These are phyloP conservation scores for Cranoglanis bouderius DNA, from an alignment of 2,113 vertebrate genomes.

Conservation along the genomic window DNA sequence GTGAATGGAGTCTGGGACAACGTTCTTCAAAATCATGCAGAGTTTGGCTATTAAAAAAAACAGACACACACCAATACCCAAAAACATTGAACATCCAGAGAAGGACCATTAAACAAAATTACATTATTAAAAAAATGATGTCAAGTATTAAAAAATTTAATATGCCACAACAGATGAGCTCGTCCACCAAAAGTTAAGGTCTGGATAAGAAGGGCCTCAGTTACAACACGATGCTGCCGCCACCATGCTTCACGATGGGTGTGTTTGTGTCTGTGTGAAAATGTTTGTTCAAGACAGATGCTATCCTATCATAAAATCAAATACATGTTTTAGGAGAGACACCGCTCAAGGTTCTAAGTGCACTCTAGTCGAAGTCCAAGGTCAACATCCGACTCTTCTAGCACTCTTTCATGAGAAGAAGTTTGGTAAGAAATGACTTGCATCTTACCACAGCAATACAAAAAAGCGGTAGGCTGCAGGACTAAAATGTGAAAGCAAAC, in stretches of 20 bases:
- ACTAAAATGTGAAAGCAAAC: not conserved
- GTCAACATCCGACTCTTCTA: not conserved
- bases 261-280: not conserved
- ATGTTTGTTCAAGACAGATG: not conserved
- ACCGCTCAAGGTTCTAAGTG: not conserved
- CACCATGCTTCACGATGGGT: not conserved
- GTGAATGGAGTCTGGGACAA: not conserved
- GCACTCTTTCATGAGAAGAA: not conserved
- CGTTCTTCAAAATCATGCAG: not conserved
- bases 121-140: not conserved
- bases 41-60: not conserved
- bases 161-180: not conserved
- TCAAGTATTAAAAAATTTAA: not conserved
- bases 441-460: not conserved
- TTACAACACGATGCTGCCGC: not conserved
- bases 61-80: too few species aligned
- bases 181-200: not conserved
- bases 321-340: not conserved
- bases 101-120: not conserved
- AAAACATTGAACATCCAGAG: not conserved
- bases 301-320: not conserved
- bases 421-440: not conserved
- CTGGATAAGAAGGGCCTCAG: not conserved
- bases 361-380: not conserved
- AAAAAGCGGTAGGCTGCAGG: not conserved